Conservation (phyloP, 1,140 invertebrate species). For the Spodoptera frugiperda region DNA sequence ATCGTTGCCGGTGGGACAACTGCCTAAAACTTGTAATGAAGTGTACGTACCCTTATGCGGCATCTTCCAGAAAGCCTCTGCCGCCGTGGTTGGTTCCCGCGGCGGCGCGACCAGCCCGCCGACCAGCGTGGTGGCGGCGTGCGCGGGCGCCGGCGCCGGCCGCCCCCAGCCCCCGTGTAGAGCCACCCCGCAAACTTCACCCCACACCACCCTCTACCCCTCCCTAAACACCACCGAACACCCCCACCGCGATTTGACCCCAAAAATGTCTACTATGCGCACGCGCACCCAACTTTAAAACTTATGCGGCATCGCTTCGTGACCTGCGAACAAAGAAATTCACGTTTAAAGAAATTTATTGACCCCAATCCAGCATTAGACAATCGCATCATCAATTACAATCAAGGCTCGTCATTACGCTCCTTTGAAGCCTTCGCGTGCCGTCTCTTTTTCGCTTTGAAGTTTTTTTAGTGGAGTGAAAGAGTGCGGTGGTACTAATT, state of each 20-base stretch:
- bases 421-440: constrained; percentile 60
- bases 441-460: constrained; percentile 55
- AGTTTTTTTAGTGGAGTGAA: constrained; percentile 46
- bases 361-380: constrained; percentile 73
- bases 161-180: constrained; percentile 82
- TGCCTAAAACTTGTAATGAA: too few species aligned
- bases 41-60: constrained; percentile 88
- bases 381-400: constrained; percentile 85
- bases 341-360: constrained; percentile 72
- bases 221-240: constrained; percentile 45
- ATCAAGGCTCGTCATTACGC: constrained; percentile 73
- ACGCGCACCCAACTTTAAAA: constrained; percentile 44
- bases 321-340: constrained; percentile 76
- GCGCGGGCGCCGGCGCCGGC: constrained; percentile 84
- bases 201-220: constrained; percentile 50
- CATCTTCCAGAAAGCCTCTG: constrained; percentile 90
- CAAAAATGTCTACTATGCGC: constrained; percentile 38
- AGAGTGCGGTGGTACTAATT: constrained; percentile 73
- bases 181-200: constrained; percentile 67
- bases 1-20: too few species aligned
- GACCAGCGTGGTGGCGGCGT: constrained; percentile 86
- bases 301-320: constrained; percentile 53
- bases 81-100: constrained; percentile 87
- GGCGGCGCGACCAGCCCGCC: constrained; percentile 84
- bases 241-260: constrained; percentile 34